A percentile compares a stretch with the other conserved stretches of the same genome.
Conservation (phyloP, 2,113 vertebrate genomes). For the Ia io region DNA sequence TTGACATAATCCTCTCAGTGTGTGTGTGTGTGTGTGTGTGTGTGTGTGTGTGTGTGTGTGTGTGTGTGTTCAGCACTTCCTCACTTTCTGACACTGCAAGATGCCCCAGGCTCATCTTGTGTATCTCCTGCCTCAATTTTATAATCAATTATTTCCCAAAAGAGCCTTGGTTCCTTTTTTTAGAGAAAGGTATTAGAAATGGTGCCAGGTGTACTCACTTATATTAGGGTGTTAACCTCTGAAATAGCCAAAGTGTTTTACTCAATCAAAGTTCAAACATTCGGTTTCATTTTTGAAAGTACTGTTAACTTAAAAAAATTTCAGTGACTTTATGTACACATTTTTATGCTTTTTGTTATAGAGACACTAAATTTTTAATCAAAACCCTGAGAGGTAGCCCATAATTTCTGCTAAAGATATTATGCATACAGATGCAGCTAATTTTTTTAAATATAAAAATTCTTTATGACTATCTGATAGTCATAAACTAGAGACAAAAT, state of each 20-base stretch:
- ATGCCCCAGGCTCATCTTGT: no score
- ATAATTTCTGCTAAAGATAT: neutral
- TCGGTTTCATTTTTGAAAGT: neutral
- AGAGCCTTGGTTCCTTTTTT: no score
- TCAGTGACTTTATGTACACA: neutral
- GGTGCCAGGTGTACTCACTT: neutral
- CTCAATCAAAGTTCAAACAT: neutral
- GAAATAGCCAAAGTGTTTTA: neutral
- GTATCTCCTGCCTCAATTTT: no score
- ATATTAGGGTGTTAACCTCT: neutral
- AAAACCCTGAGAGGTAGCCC: neutral
- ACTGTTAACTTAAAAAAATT: neutral
- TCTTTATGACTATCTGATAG: neutral
- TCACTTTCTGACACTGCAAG: no score
- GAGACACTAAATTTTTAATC: slow-evolving; percentile 13
- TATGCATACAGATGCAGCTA: neutral
- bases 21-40: no score
- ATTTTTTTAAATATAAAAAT: neutral
- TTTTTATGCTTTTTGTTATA: neutral
- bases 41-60: no score
- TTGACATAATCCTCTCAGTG: no score
- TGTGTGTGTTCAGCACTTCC: no score
- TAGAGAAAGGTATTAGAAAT: neutral
- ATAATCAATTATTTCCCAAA: no score
- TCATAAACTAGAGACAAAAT: neutral